A percentile compares a stretch with the other conserved stretches of the same genome.
phyloP scores from a whole-genome alignment of 2,888 invertebrate species.

The Epiblema foenella region DNA sequence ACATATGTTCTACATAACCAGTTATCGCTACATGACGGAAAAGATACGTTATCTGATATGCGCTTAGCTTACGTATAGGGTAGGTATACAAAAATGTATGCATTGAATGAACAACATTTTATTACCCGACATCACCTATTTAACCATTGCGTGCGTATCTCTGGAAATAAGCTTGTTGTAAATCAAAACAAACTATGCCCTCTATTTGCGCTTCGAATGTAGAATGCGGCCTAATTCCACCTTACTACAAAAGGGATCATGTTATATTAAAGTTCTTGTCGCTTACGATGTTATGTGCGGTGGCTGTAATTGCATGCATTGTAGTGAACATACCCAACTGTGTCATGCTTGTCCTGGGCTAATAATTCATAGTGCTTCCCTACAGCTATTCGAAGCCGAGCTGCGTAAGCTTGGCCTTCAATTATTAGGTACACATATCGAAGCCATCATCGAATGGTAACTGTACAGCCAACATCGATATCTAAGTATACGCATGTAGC shows the following conservation, averaged over 20 bases:
- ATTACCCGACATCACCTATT: background rate
- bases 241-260: background rate
- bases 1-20: too few species aligned
- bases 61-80: too few species aligned
- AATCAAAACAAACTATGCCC: slow-evolving; percentile 19
- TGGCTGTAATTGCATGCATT: slow-evolving; percentile 27
- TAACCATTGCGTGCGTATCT: background rate
- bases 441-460: too few species aligned
- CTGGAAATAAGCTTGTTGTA: slow-evolving; percentile 10
- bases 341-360: slow-evolving; percentile 14
- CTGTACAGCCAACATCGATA: too few species aligned
- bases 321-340: slow-evolving; percentile 18
- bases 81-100: slow-evolving; percentile 16
- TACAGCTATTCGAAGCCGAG: background rate
- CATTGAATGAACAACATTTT: slow-evolving; percentile 28
- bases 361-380: background rate
- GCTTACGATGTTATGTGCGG: background rate
- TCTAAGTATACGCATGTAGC: too few species aligned
- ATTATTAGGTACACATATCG: too few species aligned
- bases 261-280: background rate
- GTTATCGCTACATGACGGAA: too few species aligned
- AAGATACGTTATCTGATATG: too few species aligned
- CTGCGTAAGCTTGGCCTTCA: background rate
- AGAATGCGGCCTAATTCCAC: background rate
- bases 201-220: background rate